These are phyloP conservation scores for Alosa sapidissima DNA, from an alignment of 2,797 vertebrate species.

Conservation along the genomic window DNA sequence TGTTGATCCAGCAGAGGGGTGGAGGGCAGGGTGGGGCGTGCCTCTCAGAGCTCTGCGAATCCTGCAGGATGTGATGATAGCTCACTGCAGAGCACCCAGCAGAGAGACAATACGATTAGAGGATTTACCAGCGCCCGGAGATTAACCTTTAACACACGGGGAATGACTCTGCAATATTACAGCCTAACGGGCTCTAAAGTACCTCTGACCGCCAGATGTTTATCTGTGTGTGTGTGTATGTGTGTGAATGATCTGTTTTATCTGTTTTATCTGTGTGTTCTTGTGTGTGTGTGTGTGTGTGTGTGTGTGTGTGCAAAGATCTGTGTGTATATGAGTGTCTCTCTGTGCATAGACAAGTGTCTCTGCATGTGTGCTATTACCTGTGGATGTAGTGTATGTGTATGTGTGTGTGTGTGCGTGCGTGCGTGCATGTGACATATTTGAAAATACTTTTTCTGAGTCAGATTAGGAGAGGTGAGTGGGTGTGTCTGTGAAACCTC, in stretches of 20 bases:
- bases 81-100: too few species aligned
- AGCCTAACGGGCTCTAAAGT: neutral
- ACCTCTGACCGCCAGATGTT: neutral
- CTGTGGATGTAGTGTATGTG: neutral
- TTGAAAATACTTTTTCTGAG: neutral
- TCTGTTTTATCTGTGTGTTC: neutral
- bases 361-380: neutral
- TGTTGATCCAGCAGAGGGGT: neutral
- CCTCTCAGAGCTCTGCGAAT: neutral
- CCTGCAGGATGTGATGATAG: too few species aligned
- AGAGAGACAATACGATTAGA: neutral
- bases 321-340: neutral
- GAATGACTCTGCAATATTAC: neutral
- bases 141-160: neutral
- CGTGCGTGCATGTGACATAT: neutral
- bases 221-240: neutral
- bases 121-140: neutral
- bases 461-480: too few species aligned
- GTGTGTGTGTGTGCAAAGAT: neutral
- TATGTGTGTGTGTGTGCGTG: neutral
- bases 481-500: neutral
- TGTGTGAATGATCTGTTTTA: neutral
- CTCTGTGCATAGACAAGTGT: neutral
- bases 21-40: too few species aligned
- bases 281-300: neutral